phyloP scores from a whole-genome alignment of 2,797 vertebrate species.

The Schizopygopsis malacanthus region DNA sequence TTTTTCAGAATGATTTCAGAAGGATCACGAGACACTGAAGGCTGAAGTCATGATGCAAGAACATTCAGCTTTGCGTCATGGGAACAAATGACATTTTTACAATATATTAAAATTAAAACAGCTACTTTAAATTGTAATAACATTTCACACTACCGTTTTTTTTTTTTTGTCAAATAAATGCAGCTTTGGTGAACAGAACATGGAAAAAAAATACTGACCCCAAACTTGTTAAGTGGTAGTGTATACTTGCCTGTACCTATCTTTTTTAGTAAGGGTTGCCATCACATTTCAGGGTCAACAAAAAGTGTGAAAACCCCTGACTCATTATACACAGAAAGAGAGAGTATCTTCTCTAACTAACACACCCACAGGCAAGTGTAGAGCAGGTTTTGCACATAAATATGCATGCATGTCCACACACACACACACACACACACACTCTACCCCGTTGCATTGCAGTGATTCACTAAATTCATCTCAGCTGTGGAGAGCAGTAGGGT shows the following conservation, averaged over 20 bases:
- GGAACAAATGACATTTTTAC: not conserved
- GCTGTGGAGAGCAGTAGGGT: conserved; percentile 47
- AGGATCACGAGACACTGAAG: not conserved
- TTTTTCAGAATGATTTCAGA: not conserved
- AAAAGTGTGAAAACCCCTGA: not conserved
- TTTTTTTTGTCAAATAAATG: not conserved
- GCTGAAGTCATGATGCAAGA: not conserved
- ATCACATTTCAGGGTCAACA: not conserved
- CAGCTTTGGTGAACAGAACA: not conserved
- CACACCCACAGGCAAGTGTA: conserved; percentile 8
- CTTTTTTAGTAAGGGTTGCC: not conserved
- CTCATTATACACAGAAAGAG: not conserved
- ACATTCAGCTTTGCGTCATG: not conserved
- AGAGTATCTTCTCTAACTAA: not conserved
- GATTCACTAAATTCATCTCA: conserved; percentile 51
- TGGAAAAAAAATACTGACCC: not conserved
- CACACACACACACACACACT: conserved; percentile 42
- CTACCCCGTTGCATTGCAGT: conserved; percentile 45
- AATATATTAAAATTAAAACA: not conserved
- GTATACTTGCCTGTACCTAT: not conserved
- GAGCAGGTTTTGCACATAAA: not conserved
- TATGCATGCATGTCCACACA: conserved; percentile 1
- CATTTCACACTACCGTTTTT: not conserved
- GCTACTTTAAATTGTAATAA: not conserved
- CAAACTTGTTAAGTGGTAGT: not conserved